These are phyloP conservation scores for Seison nebaliae DNA, from an alignment of 1,140 invertebrate species.

Conservation along the genomic window DNA sequence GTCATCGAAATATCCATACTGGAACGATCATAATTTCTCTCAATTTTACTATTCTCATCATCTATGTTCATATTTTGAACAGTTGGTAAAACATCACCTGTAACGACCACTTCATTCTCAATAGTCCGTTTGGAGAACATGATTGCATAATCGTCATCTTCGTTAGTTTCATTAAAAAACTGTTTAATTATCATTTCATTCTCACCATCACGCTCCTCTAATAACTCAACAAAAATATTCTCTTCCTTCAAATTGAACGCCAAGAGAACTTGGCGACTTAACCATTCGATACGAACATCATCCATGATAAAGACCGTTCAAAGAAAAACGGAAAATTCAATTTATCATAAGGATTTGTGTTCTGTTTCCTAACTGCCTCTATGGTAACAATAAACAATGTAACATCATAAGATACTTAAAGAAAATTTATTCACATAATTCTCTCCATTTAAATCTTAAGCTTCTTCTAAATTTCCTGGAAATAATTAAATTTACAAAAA, in stretches of 20 bases:
- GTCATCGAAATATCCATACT: not conserved
- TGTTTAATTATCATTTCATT: slow-evolving; percentile 22
- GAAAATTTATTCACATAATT: no score
- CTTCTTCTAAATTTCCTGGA: no score
- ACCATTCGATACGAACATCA: slow-evolving; percentile 27
- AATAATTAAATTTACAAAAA: no score
- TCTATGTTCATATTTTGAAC: not conserved
- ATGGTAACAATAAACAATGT: no score
- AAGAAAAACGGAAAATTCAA: no score
- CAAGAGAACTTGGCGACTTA: slow-evolving; percentile 20
- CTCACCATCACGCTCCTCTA: slow-evolving; percentile 24
- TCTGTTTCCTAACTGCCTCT: no score
- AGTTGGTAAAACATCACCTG: slow-evolving; percentile 25
- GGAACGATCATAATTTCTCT: not conserved
- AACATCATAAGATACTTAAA: no score
- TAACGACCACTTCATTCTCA: slow-evolving; percentile 26
- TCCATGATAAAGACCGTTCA: no score
- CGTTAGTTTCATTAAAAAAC: slow-evolving; percentile 27
- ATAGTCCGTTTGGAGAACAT: slow-evolving; percentile 24
- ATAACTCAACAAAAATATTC: slow-evolving; percentile 25
- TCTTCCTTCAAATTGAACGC: slow-evolving; percentile 21
- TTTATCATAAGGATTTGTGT: no score
- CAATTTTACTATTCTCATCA: not conserved
- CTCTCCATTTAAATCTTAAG: no score
- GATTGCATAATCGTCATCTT: slow-evolving; percentile 23